phyloP scores from a whole-genome alignment of 2,888 invertebrate species.

The Pachycephus smyrnensis region DNA sequence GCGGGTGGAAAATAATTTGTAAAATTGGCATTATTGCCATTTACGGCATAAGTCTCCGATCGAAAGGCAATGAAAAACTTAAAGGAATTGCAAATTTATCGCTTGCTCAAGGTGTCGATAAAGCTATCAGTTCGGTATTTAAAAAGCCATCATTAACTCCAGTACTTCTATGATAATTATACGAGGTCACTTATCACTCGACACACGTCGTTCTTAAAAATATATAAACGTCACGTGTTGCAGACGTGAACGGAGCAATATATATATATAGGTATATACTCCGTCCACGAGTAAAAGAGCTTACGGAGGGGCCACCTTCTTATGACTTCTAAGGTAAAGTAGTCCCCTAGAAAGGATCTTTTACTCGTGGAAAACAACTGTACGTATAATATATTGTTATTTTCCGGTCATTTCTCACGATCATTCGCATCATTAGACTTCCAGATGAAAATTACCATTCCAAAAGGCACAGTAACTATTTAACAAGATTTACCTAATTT shows the following conservation, averaged over 20 bases:
- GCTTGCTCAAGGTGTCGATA: background rate
- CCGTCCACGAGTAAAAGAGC: background rate
- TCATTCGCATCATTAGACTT: background rate
- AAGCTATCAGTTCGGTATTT: background rate
- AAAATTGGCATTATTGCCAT: background rate
- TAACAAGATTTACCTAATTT: background rate
- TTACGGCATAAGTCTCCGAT: background rate
- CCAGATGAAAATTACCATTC: background rate
- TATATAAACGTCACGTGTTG: background rate
- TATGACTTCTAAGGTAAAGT: background rate
- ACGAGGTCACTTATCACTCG: background rate
- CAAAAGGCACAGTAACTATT: background rate
- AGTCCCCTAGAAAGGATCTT: background rate
- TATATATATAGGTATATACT: background rate
- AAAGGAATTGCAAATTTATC: background rate
- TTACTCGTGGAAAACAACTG: background rate
- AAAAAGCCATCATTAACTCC: background rate
- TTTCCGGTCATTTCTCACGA: background rate
- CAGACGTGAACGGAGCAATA: background rate
- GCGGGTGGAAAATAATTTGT: too few relatives aligned
- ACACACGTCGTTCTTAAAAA: background rate
- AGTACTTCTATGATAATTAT: background rate
- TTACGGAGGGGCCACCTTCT: background rate
- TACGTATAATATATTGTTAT: background rate
- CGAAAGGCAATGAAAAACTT: background rate